Conservation (phyloP, 2,113 vertebrate species). For the Nipponia nippon region DNA sequence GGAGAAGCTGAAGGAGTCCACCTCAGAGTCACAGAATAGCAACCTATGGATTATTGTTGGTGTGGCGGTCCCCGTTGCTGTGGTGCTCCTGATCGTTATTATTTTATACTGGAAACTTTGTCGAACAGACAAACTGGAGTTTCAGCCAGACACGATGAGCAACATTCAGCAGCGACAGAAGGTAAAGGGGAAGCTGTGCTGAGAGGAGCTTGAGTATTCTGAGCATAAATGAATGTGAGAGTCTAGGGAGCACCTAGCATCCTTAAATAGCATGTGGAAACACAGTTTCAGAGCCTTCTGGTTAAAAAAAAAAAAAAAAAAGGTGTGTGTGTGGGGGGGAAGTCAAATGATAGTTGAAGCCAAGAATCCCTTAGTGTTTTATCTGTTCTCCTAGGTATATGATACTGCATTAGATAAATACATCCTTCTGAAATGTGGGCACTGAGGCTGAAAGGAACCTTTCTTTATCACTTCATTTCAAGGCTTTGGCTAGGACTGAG, state of each 20-base stretch:
- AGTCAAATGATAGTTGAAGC: not conserved
- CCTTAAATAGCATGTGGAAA: not conserved
- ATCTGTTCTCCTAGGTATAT: not conserved
- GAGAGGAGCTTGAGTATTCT: not conserved
- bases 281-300: not conserved
- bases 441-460: not conserved
- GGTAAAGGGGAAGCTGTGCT: slow-evolving; percentile 72
- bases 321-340: too few species aligned
- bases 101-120: slow-evolving; percentile 99
- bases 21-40: slow-evolving; percentile 81
- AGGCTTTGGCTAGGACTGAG: not conserved
- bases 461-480: slow-evolving; percentile 25
- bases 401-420: not conserved
- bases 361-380: not conserved
- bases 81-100: slow-evolving; percentile 87
- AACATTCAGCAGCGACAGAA: slow-evolving; percentile 94
- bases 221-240: not conserved
- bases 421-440: not conserved
- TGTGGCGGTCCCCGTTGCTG: slow-evolving; percentile 87
- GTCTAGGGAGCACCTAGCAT: not conserved
- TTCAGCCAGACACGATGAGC: slow-evolving; percentile 92
- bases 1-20: slow-evolving; percentile 77
- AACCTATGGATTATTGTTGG: slow-evolving; percentile 94
- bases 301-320: not conserved
- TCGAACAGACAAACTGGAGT: slow-evolving; percentile 95